phyloP scores from a whole-genome alignment of 2,113 vertebrate species.

The Gobiocypris rarus region DNA sequence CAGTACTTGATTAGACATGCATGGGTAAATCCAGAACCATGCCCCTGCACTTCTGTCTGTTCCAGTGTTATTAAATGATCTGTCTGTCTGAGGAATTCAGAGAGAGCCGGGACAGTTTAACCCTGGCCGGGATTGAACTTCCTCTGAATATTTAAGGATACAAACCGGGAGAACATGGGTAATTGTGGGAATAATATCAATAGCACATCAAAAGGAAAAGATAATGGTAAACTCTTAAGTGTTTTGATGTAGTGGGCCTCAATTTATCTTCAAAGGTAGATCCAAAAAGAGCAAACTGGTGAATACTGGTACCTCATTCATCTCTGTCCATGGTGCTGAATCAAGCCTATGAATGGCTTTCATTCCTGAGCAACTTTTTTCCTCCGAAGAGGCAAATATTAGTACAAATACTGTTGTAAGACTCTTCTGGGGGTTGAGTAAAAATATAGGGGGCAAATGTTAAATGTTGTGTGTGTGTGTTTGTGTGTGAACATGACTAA shows the following conservation, averaged over 20 bases:
- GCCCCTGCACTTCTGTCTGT: background rate
- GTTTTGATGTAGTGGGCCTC: background rate
- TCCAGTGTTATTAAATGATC: conserved; percentile 37
- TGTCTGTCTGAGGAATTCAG: conserved; percentile 24
- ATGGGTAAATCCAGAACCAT: conserved; percentile 12
- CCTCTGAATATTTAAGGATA: background rate
- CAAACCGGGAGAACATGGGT: background rate
- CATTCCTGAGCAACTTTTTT: background rate
- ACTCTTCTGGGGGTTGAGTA: background rate
- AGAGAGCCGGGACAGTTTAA: conserved; percentile 23
- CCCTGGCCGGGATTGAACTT: background rate
- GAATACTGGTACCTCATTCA: background rate
- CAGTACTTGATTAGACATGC: conserved; percentile 38
- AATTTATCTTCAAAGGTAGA: background rate
- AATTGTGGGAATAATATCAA: background rate
- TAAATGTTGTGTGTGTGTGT: background rate
- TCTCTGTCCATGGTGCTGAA: conserved; percentile 40
- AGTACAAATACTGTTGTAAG: background rate
- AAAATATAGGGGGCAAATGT: background rate
- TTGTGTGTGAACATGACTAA: no score
- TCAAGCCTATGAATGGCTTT: background rate
- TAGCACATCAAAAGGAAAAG: background rate
- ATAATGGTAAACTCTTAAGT: background rate
- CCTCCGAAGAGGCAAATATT: background rate
- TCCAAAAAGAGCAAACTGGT: background rate